Conservation (phyloP, 2,888 invertebrate species). For the Tiphia femorata region DNA sequence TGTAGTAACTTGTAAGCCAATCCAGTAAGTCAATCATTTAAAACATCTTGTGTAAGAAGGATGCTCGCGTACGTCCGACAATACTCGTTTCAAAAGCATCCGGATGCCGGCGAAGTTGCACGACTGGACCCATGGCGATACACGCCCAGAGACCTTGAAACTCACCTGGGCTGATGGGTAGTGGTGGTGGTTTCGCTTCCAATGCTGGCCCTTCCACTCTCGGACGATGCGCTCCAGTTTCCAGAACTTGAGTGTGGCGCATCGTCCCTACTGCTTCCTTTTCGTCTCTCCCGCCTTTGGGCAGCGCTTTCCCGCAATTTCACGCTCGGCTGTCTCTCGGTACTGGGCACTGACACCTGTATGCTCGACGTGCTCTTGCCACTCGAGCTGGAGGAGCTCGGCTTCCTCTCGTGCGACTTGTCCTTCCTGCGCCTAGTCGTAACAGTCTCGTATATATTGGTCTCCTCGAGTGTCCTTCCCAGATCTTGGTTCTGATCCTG, state of each 20-base stretch:
- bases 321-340: slow-evolving; percentile 70
- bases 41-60: too few relatives aligned
- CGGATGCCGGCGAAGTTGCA: too few relatives aligned
- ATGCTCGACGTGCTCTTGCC: slow-evolving; percentile 63
- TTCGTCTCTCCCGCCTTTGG: slow-evolving; percentile 78
- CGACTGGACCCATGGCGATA: too few relatives aligned
- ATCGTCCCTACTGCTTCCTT: slow-evolving; percentile 77
- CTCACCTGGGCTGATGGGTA: slow-evolving; percentile 69
- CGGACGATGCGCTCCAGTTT: slow-evolving; percentile 95
- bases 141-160: too few relatives aligned
- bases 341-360: slow-evolving; percentile 54
- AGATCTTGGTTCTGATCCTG: slow-evolving; percentile 29
- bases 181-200: slow-evolving; percentile 84
- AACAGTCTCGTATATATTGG: slow-evolving; percentile 77
- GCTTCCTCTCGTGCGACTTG: slow-evolving; percentile 83
- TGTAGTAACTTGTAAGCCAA: too few relatives aligned
- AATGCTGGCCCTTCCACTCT: slow-evolving; percentile 87
- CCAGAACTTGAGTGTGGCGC: slow-evolving; percentile 92
- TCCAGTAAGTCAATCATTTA: too few relatives aligned
- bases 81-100: too few relatives aligned
- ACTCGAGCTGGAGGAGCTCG: slow-evolving; percentile 78
- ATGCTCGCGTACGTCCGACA: too few relatives aligned
- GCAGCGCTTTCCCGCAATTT: slow-evolving; percentile 83
- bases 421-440: slow-evolving; percentile 77
- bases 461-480: slow-evolving; percentile 68